A percentile compares a stretch with the other conserved stretches of the same genome.
phyloP scores from a whole-genome alignment of 2,113 vertebrate species.

The Tenrec ecaudatus region DNA sequence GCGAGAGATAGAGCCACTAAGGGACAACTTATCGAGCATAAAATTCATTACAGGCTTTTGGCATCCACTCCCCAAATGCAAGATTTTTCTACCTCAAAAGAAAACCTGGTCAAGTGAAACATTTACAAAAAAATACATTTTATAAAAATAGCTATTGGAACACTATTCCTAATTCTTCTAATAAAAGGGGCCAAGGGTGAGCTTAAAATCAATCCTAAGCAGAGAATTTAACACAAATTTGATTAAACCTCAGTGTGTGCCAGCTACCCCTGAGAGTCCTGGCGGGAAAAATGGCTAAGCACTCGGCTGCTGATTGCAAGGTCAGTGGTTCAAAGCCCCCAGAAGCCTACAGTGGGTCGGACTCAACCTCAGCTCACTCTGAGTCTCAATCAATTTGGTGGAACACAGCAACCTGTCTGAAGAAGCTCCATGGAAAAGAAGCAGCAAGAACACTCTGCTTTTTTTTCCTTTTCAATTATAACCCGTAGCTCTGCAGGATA shows the following conservation, averaged over 20 bases:
- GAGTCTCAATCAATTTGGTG: background rate
- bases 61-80: background rate
- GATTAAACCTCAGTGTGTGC: background rate
- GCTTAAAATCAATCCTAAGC: background rate
- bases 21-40: background rate
- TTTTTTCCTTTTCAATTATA: background rate
- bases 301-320: background rate
- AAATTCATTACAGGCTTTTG: slow-evolving; percentile 22
- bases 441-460: background rate
- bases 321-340: background rate
- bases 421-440: background rate
- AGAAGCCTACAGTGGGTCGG: background rate
- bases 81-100: background rate
- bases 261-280: background rate
- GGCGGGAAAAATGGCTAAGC: background rate
- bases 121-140: slow-evolving; percentile 4
- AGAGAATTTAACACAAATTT: background rate
- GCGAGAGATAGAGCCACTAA: slow-evolving; percentile 6
- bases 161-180: slow-evolving; percentile 2
- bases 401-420: background rate
- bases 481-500: background rate
- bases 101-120: background rate
- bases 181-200: background rate
- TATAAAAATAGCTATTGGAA: slow-evolving; percentile 2
- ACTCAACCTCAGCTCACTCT: background rate